Percentiles rank a stretch among this genome's conserved stretches.
These are phyloP conservation scores for Cosmia trapezina DNA, from an alignment of 2,888 invertebrate genomes.

Conservation along the genomic window DNA sequence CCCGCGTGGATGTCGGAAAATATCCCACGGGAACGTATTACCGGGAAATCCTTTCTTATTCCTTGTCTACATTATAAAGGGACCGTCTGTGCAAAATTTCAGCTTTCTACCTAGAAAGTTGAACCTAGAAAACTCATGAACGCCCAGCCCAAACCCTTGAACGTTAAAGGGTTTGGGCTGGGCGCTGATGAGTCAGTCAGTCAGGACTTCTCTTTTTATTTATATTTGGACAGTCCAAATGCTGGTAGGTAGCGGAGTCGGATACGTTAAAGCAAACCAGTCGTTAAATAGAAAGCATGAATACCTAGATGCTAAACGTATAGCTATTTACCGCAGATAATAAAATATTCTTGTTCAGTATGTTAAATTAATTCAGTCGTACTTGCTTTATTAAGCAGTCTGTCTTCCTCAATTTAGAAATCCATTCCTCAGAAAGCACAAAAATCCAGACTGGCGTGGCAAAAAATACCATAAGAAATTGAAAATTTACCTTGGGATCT, in stretches of 20 bases:
- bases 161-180: too few relatives aligned
- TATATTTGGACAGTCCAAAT: not conserved
- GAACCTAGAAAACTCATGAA: too few relatives aligned
- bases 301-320: not conserved
- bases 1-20: too few relatives aligned
- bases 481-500: constrained; percentile 89
- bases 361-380: not conserved
- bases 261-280: not conserved
- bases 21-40: too few relatives aligned
- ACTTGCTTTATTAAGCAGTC: not conserved
- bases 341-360: not conserved
- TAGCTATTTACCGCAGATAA: not conserved
- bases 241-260: not conserved
- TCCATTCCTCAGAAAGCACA: not conserved
- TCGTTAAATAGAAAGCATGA: not conserved
- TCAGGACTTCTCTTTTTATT: too few relatives aligned
- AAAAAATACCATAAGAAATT: not conserved
- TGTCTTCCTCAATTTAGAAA: too few relatives aligned
- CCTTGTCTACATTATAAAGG: too few relatives aligned
- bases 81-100: too few relatives aligned
- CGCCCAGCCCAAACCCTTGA: too few relatives aligned
- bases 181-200: too few relatives aligned
- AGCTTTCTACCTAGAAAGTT: too few relatives aligned
- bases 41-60: too few relatives aligned
- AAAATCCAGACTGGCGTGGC: not conserved